Evolutionary conservation across 2,888 invertebrate genomes (phyloP), one percentile per base, ranked within the genome.

Genomic region (Leucoma salicis): DNA sequence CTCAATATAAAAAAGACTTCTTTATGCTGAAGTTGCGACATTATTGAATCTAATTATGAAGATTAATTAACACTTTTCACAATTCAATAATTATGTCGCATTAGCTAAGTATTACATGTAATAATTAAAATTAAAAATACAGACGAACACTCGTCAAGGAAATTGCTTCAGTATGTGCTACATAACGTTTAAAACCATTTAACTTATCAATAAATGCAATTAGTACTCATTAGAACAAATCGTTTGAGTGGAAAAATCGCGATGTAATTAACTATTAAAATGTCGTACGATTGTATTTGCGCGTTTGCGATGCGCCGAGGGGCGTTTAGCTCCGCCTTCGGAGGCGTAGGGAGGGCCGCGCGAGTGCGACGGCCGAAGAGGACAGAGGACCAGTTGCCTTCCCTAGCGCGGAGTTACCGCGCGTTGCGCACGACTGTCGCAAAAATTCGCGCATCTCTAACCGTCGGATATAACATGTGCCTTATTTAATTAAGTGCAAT

Each of bases 331-430:
- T 56, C 76, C 81, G 81, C 81, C 83, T 70, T 15, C 57, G 60
- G 70, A 76, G 85, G 84, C 85, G 85, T 80, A 72, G 84, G 85
- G 86, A 85, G 87, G 86, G 74, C 73, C 76, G 60, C 61, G 68
- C 57, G 73, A 68, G 65, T 64, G 66, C 63, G 58, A 49, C 58
- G 49, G 41, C 61, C 55, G 80, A 78, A 73, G 84, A 83, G 82
- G 79, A 70, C 72, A 74, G 84, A 82, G 82, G 77, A 73, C 77
- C 85, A 89, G 88, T 89, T 76, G 83, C 73, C 72, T 59, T 74
- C 73, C 70, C 77, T 62, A 74, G 71, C 82, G 86, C 85, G 82
- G 63, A 65, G 72, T 60, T 54, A 66, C 55, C 81, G 87, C 88
- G 87, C 86, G 88, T 78, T 67, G 67, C 63, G 65, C 67, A 70